These are phyloP conservation scores for Chroicocephalus ridibundus DNA, from an alignment of 2,113 vertebrate species.

Conservation along the genomic window DNA sequence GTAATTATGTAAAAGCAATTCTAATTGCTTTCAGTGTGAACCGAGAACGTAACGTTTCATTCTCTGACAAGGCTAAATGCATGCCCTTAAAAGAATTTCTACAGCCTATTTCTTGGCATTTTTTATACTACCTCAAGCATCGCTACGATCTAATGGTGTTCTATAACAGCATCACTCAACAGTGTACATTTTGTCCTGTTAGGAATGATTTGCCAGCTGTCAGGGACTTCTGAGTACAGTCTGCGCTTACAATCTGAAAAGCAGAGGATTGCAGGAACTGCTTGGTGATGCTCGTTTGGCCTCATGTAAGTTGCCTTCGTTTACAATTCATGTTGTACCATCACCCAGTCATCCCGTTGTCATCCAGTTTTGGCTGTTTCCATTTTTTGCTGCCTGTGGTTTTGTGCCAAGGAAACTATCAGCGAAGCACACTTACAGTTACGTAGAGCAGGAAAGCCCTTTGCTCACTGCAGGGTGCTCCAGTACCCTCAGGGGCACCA, in stretches of 20 bases:
- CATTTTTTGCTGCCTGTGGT: neutral
- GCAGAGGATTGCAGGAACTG: neutral
- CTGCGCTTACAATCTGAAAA: neutral
- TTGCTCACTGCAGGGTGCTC: neutral
- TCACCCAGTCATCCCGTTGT: neutral
- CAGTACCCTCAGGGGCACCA: neutral
- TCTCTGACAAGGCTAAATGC: neutral
- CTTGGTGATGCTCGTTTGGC: neutral
- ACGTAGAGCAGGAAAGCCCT: neutral
- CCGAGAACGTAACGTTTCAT: neutral
- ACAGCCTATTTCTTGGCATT: neutral
- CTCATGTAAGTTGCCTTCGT: neutral
- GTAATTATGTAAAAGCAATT: neutral
- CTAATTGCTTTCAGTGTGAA: neutral
- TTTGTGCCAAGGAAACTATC: neutral
- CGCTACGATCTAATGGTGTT: neutral
- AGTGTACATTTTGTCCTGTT: neutral
- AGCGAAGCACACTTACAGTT: neutral
- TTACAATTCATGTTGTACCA: neutral
- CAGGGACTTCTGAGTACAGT: neutral
- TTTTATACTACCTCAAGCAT: neutral
- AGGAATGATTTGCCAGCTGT: neutral
- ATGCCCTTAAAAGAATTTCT: neutral
- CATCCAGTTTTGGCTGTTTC: neutral
- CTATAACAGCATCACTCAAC: neutral